Evolutionary conservation across 2,888 invertebrate genomes (phyloP).

Genomic region (Alviniconcha strummeri): DNA sequence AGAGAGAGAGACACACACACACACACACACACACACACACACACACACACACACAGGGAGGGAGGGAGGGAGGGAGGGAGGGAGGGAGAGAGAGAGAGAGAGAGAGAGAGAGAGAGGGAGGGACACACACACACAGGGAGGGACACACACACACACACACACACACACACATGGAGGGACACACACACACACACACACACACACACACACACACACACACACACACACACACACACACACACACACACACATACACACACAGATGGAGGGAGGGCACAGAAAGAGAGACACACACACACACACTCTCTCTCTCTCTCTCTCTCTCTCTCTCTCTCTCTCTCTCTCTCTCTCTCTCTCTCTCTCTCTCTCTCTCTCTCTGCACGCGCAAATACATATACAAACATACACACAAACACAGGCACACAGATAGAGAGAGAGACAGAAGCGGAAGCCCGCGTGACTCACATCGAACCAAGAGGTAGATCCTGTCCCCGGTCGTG

Average conservation of each 20-base stretch:
- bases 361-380: no score
- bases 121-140: background rate
- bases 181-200: background rate
- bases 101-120: background rate
- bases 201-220: background rate
- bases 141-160: background rate
- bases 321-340: no score
- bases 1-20: background rate
- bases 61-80: background rate
- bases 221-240: slow-evolving; percentile 1
- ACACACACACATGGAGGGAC: background rate
- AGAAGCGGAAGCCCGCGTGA: background rate
- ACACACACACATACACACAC: background rate
- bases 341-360: no score
- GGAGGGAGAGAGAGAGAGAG: background rate
- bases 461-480: slow-evolving; percentile 21
- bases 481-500: background rate
- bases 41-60: background rate
- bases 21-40: background rate
- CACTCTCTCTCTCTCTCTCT: background rate
- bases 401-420: background rate
- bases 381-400: no score
- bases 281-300: background rate
- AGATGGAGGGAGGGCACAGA: background rate
- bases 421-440: background rate